Evolutionary conservation across 2,113 vertebrate species (phyloP).

Genomic region (Amphiprion percula): DNA sequence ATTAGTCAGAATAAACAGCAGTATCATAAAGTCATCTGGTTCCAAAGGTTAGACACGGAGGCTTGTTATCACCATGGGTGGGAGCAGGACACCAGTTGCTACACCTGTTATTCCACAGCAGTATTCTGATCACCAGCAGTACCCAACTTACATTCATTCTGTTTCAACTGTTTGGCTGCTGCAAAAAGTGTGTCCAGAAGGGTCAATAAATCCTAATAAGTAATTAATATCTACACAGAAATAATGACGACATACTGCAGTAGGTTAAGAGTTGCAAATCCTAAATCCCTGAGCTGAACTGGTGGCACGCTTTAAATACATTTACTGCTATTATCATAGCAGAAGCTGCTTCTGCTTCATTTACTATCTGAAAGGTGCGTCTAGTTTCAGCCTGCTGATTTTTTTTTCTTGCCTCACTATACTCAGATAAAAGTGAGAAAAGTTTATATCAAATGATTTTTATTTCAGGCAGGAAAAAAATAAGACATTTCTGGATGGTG

Average conservation of each 20-base stretch:
- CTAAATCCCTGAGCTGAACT: too few relatives aligned
- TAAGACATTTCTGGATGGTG: background rate
- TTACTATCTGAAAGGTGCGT: background rate
- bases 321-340: background rate
- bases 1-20: conserved; percentile 11
- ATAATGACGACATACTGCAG: background rate
- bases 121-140: background rate
- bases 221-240: background rate
- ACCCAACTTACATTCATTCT: background rate
- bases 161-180: background rate
- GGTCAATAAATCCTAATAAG: background rate
- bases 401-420: background rate
- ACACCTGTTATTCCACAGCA: conserved; percentile 8
- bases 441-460: background rate
- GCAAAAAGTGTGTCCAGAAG: background rate
- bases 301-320: background rate
- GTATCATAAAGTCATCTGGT: conserved; percentile 30
- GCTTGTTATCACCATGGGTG: conserved; percentile 51
- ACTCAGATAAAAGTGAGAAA: background rate
- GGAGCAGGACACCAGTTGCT: conserved; percentile 13
- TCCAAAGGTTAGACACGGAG: conserved; percentile 60
- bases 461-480: background rate
- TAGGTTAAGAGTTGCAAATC: background rate
- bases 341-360: background rate
- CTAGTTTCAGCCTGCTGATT: fast-evolving